Evolutionary conservation across 2,888 invertebrate species (phyloP), one percentile per base, ranked within the genome.

Genomic region (Clusia tigrina): DNA sequence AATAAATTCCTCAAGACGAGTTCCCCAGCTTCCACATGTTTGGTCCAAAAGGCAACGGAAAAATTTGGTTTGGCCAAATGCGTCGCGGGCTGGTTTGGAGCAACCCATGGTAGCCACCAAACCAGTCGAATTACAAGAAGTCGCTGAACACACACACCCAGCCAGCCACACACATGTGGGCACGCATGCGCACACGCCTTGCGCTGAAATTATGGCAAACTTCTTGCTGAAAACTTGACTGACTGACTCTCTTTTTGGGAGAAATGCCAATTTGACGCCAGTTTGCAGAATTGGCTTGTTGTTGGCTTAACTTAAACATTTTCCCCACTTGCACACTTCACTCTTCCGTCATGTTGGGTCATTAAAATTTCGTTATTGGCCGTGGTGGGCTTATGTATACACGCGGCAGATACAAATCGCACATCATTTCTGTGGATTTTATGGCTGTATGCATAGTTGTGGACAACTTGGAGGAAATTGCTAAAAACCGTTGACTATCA

Each of bases 151-250:
- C 42, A 42, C 10, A 42, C 10, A 42, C 42, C 42, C 9, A 5
- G 32, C 32, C n/a, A n/a, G n/a, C 32, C 42, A 6, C 42, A 18
- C 3, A 3, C 48, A 48, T 5, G 15, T 15, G 15, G 2, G 22
- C 48, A 48, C 48, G 15, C 48, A 32, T 32, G 32, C 32, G 32
- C 32, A 12, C 32, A 48, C 20, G 48, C 48, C 18, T 20, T 18
- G 6, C 18, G 48, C 20, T 48, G 48, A 48, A 48, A 48, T 48
- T 48, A 48, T 48, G 48, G 48, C 48, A 18, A 48, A 48, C 48
- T 20, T 48, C 22, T 48, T 42, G n/a, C n/a, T 42, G 42, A 42
- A 42, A n/a, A 42, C 42, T 42, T 32, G 42, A 42, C 9, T 17
- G n/a, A 42, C 48, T 48, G 22, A 48, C 20, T 5, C 15, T 22